Evolutionary conservation across 23 tunicate genomes (phyloP), one percentile per base, ranked within the genome.

Genomic region (Styela plicata): DNA sequence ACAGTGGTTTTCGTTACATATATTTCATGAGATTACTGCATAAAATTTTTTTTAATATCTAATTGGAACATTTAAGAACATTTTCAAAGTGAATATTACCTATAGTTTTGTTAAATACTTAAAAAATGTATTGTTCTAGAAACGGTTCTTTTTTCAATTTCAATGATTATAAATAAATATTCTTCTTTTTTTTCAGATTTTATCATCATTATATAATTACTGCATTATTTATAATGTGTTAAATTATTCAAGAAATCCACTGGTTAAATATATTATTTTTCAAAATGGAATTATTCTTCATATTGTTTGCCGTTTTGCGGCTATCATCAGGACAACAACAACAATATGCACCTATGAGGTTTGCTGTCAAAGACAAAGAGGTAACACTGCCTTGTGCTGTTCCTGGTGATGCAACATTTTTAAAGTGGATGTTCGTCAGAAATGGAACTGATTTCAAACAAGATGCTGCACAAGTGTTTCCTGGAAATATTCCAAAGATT

Each of bases 381-480:
- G 85, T 83, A 26, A 67, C 64, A 0, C 63, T 91, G 24, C 86
- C 79, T 0, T 91, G 97, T 34, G 19, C 85, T 0, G 63, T 69
- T 63, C 97, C 97, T 64, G 82, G 80, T 22, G 24, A 24, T 35
- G 82, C 70, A 21, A 65, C 52, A 3, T 52, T 86, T 36, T 61
- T 91, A n/a, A 73, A 64, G 29, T 91, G 90, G 90, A 83, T 33
- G 33, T 86, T 91, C 77, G 81, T 77, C 23, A 74, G 30, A 27
- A 91, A 91, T 70, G 87, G 85, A 2, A 69, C 97, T 1, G 80
- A 71, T 21, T 28, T 33, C 23, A 34, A 34, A 2, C 22, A 32
- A 27, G 90, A 91, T 79, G 97, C 86, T 7, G 90, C 90, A 0
- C 90, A 86, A 30, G 32, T 74, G 33, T 91, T 63, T 37, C 84